phyloP scores from a whole-genome alignment of 92 coral and sea anemone species.

The Parazoanthus darwini region DNA sequence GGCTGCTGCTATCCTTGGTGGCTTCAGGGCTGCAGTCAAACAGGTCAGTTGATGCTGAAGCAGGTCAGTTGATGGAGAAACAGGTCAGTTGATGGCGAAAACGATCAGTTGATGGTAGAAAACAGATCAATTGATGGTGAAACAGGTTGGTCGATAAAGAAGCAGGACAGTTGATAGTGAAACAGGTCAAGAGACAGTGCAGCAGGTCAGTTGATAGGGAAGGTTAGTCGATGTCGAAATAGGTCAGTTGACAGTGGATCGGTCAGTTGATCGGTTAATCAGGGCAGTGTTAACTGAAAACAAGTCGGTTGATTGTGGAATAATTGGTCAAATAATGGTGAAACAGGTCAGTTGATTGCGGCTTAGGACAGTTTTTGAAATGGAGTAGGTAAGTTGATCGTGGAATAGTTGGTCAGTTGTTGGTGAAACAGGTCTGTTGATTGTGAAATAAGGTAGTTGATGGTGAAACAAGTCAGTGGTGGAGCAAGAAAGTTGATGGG shows the following conservation, averaged over 20 bases:
- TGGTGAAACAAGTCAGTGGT: not conserved
- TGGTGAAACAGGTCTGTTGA: conserved; percentile 59
- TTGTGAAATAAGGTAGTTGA: not conserved
- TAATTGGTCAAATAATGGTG: not conserved
- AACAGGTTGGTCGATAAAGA: not conserved
- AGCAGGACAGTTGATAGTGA: conserved; percentile 60
- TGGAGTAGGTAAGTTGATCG: not conserved
- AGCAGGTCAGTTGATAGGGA: conserved; percentile 39
- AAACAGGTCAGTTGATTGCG: no score
- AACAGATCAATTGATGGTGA: conserved; percentile 63
- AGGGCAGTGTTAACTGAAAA: conserved; percentile 35
- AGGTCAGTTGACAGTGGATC: conserved; percentile 44
- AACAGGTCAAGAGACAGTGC: conserved; percentile 53
- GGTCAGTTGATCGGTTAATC: not conserved
- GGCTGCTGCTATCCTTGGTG: conserved; percentile 96
- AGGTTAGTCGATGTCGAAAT: conserved; percentile 25
- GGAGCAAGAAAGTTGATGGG: conserved; percentile 42
- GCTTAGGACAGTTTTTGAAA: conserved; percentile 43
- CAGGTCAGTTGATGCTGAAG: conserved; percentile 58
- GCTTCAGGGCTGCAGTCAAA: conserved; percentile 90
- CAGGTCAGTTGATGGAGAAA: not conserved
- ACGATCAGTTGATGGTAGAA: conserved; percentile 21
- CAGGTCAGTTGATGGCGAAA: conserved; percentile 65
- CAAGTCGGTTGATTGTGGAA: conserved; percentile 51
- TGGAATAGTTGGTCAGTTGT: conserved; percentile 46